Evolutionary conservation across 1,140 invertebrate species (phyloP).

Genomic region (Diabrotica undecimpunctata): DNA sequence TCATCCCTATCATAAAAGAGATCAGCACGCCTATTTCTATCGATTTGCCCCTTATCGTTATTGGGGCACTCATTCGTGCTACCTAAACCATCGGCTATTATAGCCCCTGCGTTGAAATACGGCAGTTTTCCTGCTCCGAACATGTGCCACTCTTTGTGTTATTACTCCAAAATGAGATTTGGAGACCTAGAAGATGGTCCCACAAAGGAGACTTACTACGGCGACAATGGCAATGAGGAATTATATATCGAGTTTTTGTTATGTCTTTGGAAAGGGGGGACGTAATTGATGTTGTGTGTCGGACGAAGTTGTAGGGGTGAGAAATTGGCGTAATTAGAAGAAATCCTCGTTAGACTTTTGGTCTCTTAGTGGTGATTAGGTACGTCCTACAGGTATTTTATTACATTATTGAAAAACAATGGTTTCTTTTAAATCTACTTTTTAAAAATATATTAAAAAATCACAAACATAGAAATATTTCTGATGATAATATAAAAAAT

Average conservation of each 20-base stretch:
- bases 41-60: conserved; percentile 23
- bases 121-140: conserved; percentile 33
- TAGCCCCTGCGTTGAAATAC: conserved; percentile 31
- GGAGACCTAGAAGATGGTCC: conserved; percentile 1
- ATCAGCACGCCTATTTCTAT: neutral
- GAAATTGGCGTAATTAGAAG: neutral
- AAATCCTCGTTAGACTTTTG: too few relatives aligned
- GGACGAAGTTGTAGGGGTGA: neutral
- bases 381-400: too few relatives aligned
- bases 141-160: conserved; percentile 36
- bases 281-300: conserved; percentile 2
- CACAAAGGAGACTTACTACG: neutral
- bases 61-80: conserved; percentile 22
- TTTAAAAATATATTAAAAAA: too few relatives aligned
- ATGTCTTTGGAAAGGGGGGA: neutral
- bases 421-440: too few relatives aligned
- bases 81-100: conserved; percentile 31
- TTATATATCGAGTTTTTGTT: conserved; percentile 1
- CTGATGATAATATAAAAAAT: too few relatives aligned
- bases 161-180: conserved; percentile 34
- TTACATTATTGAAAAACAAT: too few relatives aligned
- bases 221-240: conserved; percentile 1
- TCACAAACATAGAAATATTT: too few relatives aligned
- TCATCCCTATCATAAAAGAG: too few relatives aligned
- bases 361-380: too few relatives aligned